Evolutionary conservation across 2,113 vertebrate species (phyloP), one percentile per base, ranked within the genome.

Genomic region (Python bivittatus): DNA sequence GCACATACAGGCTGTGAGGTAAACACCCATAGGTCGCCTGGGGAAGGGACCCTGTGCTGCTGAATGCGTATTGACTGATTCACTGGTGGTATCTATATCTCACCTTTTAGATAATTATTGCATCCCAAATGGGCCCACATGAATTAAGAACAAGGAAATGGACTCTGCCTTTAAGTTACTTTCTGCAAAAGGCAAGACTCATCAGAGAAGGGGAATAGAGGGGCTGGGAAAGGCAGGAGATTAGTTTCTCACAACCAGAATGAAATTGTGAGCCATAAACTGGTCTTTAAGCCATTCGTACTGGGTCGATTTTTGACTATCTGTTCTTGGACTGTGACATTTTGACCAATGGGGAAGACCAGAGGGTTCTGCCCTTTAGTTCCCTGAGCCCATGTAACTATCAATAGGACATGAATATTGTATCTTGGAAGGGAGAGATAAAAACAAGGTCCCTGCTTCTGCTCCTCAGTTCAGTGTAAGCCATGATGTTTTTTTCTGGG

Each of bases 1-100:
- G 93, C 99, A 99, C 95, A 99, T 99, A 93, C 98, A 97, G 95
- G 99, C 99, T 0, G 98, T 99, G 27, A 97, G 98, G 99, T 99
- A 91, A 97, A 91, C 27, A 92, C 58, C 42, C n/a, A 33, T 42
- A 84, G 44, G 8, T 42, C 33, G 64, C 23, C 8, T 38, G 68
- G 2, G 11, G 64, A 8, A 4, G 38, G 25, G 29, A 33, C 6
- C 4, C n/a, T 38, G 38, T 52, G 25, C n/a, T 44, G 22, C 27
- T 58, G 7, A 72, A 29, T 12, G 52, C 38, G 23, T 44, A 27
- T 9, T 44, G 27, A 68, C 27, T 15, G 6, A 25, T 64, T 86
- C 42, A 85, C 33, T 42, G 53, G 4, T 38, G 38, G 56, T 84
- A 11, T 23, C n/a, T 44, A 1, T 0, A 1, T 38, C 33, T 79